Evolutionary conservation across 1,140 invertebrate genomes (phyloP).

Genomic region (Lepidurus apus): DNA sequence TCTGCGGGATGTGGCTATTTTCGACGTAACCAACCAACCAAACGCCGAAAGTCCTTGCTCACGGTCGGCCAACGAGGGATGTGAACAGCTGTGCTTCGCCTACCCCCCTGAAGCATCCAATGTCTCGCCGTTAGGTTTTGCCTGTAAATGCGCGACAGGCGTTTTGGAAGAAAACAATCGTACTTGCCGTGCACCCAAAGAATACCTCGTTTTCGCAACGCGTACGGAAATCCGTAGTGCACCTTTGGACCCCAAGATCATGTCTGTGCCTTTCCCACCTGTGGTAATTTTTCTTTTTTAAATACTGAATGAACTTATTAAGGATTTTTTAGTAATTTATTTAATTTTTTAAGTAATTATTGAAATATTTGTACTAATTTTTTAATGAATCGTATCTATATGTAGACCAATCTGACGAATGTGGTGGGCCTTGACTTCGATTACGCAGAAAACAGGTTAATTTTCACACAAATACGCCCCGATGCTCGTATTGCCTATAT

Average conservation of each 20-base stretch:
- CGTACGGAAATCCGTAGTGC: conserved; percentile 83
- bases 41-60: conserved; percentile 67
- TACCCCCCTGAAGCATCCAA: conserved; percentile 55
- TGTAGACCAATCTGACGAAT: conserved; percentile 77
- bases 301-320: not conserved
- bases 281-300: conserved; percentile 47
- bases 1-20: conserved; percentile 83
- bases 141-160: conserved; percentile 88
- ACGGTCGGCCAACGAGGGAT: conserved; percentile 67
- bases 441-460: conserved; percentile 74
- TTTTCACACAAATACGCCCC: conserved; percentile 87
- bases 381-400: conserved; percentile 33
- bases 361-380: not conserved
- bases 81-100: conserved; percentile 93
- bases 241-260: conserved; percentile 71
- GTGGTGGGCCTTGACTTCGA: conserved; percentile 96
- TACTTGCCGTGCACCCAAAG: conserved; percentile 70
- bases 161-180: conserved; percentile 57
- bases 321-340: conserved; percentile 10
- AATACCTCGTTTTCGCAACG: conserved; percentile 86
- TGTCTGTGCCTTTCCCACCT: conserved; percentile 75
- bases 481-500: conserved; percentile 81
- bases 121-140: conserved; percentile 52
- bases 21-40: conserved; percentile 80
- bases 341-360: conserved; percentile 39